phyloP scores from a whole-genome alignment of 2,888 invertebrate genomes.

The Bruchidius siliquastri region DNA sequence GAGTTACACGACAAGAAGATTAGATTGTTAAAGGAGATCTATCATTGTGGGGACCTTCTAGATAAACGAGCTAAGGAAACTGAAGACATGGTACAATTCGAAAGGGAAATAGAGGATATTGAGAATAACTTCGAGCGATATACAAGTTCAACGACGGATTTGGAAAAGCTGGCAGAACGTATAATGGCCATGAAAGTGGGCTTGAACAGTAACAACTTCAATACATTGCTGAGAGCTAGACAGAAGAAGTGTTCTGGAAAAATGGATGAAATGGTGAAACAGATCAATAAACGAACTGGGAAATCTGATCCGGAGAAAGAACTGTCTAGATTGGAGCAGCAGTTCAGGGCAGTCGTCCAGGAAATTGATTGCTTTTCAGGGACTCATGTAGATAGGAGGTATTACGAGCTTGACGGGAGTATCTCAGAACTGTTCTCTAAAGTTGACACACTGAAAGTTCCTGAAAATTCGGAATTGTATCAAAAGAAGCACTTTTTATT shows the following conservation, averaged over 20 bases:
- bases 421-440: background rate
- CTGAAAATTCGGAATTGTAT: constrained; percentile 2
- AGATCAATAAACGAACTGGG: background rate
- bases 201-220: constrained; percentile 10
- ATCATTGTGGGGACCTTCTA: constrained; percentile 21
- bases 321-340: background rate
- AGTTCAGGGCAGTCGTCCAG: background rate
- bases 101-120: constrained; percentile 20
- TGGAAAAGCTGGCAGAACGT: constrained; percentile 10
- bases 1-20: constrained; percentile 21
- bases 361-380: constrained; percentile 9
- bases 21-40: constrained; percentile 24
- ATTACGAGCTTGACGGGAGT: constrained; percentile 7
- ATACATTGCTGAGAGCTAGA: constrained; percentile 16
- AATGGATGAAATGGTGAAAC: constrained; percentile 13
- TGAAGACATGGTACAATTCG: constrained; percentile 23
- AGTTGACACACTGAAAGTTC: background rate
- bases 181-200: constrained; percentile 5
- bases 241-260: constrained; percentile 18
- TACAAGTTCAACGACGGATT: constrained; percentile 7
- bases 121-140: constrained; percentile 13
- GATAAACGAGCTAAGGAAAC: constrained; percentile 25
- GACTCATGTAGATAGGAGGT: constrained; percentile 7
- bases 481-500: constrained; percentile 22
- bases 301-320: background rate